Evolutionary conservation across 2,888 invertebrate genomes (phyloP), one percentile per base, ranked within the genome.

Genomic region (Cataglyphis rosenhaueri): DNA sequence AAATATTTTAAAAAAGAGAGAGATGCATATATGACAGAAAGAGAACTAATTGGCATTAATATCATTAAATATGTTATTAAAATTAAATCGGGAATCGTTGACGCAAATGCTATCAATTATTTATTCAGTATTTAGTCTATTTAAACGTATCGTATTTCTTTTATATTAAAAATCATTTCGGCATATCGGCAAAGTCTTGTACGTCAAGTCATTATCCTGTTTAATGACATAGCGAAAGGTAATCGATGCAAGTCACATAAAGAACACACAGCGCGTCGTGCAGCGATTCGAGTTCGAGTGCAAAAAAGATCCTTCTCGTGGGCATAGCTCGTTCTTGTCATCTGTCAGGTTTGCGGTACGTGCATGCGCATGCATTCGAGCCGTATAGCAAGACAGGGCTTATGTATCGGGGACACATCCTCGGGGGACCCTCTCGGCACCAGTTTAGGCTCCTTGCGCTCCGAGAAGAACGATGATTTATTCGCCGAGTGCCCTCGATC

Each of bases 341-440:
- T 48, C 78, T 21, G 76, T 57, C 81, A 82, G 82, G 61, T 66
- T 66, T 57, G 59, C 74, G 75, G 81, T 79, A 84, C 68, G 81
- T 86, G 85, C 90, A 90, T 85, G 90, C 89, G 82, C 89, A 89
- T 89, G 90, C 86, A 87, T 88, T 76, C 76, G 73, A 74, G 81
- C 68, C 62, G 64, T 29, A 48, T 74, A 87, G 75, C 81, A 83
- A 83, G 78, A 73, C 81, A 87, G 76, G 78, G 64, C 6, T 65
- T 65, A 52, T 52, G 79, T 76, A 81, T 78, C 79, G 79, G 38
- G 57, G 65, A 66, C 48, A 52, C 68, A 73, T 79, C 78, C 59
- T 79, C 73, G 74, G 59, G 66, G 66, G 44, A 44, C 12, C 32
- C n/a, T 76, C 38, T 76, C 38, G 76, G 29, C 21, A 38, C 29